Conservation (phyloP, 2,888 invertebrate genomes). For the Oscheius onirici region DNA sequence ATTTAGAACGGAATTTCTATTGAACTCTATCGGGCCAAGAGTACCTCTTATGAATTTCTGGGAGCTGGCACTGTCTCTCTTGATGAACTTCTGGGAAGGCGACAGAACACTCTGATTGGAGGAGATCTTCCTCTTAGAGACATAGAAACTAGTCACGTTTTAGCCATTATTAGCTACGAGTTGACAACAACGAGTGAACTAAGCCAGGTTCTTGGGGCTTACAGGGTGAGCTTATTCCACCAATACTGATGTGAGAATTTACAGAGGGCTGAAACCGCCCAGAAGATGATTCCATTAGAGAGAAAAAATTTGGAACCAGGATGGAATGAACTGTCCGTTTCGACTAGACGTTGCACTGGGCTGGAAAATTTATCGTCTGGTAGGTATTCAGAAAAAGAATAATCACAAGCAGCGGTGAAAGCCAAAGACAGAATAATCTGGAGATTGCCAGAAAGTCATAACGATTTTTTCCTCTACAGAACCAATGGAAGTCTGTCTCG, state of each 20-base stretch:
- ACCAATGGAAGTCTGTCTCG: conserved; percentile 40
- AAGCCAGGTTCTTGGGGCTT: conserved; percentile 33
- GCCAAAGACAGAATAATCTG: not conserved
- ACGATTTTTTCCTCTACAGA: conserved; percentile 43
- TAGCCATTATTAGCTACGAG: conserved; percentile 36
- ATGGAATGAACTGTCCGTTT: conserved; percentile 46
- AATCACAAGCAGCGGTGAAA: not conserved
- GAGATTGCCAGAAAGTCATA: conserved; percentile 23
- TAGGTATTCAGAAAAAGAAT: too few species aligned
- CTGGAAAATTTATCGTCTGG: conserved; percentile 38
- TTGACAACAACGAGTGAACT: conserved; percentile 28
- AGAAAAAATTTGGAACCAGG: conserved; percentile 2
- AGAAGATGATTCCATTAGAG: conserved; percentile 41
- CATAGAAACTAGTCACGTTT: conserved; percentile 25
- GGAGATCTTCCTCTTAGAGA: conserved; percentile 20
- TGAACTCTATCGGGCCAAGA: conserved; percentile 64
- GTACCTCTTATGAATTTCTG: conserved; percentile 51
- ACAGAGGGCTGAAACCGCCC: conserved; percentile 51
- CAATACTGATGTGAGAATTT: too few species aligned
- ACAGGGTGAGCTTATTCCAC: conserved; percentile 37
- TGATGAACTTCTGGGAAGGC: conserved; percentile 32
- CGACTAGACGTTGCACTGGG: conserved; percentile 47
- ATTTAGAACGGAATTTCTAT: conserved; percentile 65
- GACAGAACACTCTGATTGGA: not conserved
- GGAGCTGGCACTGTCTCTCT: conserved; percentile 57